Conservation (phyloP, 1,140 invertebrate species). For the Zaprionus davidi region DNA sequence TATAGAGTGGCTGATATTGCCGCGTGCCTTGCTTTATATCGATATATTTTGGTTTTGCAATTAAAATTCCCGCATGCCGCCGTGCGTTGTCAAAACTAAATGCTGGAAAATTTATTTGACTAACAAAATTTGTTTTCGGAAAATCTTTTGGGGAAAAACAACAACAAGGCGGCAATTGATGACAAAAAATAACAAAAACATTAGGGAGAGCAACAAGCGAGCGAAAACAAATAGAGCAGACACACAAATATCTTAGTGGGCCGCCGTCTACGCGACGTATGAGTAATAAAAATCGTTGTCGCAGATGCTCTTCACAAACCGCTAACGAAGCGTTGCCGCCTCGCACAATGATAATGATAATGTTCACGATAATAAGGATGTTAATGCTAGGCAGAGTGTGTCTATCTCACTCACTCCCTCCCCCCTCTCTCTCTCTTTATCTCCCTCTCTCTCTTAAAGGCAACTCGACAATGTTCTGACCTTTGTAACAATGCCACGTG, state of each 20-base stretch:
- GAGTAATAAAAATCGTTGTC: slow-evolving; percentile 61
- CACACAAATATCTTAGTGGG: slow-evolving; percentile 18
- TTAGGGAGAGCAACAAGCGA: neutral
- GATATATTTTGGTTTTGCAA: slow-evolving; percentile 17
- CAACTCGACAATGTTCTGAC: slow-evolving; percentile 28
- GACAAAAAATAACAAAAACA: slow-evolving; percentile 15
- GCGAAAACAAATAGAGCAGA: slow-evolving; percentile 3
- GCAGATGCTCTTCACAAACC: slow-evolving; percentile 47
- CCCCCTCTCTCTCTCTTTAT: neutral
- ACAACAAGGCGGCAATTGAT: neutral
- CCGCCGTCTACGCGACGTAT: slow-evolving; percentile 56
- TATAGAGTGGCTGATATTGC: neutral
- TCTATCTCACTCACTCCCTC: neutral
- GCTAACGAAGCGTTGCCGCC: slow-evolving; percentile 26
- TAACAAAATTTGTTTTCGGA: slow-evolving; percentile 62
- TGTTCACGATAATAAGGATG: slow-evolving; percentile 36
- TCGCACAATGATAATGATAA: slow-evolving; percentile 49
- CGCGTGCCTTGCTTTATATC: slow-evolving; percentile 31
- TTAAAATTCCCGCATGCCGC: slow-evolving; percentile 33
- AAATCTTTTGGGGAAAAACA: slow-evolving; percentile 16
- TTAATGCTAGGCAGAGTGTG: slow-evolving; percentile 8
- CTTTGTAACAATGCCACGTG: slow-evolving; percentile 42
- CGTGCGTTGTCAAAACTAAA: slow-evolving; percentile 48
- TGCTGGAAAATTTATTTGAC: slow-evolving; percentile 68
- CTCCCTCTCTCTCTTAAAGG: slow-evolving; percentile 2